Conservation (phyloP, 2,113 vertebrate genomes). For the Thamnophis sirtalis region DNA sequence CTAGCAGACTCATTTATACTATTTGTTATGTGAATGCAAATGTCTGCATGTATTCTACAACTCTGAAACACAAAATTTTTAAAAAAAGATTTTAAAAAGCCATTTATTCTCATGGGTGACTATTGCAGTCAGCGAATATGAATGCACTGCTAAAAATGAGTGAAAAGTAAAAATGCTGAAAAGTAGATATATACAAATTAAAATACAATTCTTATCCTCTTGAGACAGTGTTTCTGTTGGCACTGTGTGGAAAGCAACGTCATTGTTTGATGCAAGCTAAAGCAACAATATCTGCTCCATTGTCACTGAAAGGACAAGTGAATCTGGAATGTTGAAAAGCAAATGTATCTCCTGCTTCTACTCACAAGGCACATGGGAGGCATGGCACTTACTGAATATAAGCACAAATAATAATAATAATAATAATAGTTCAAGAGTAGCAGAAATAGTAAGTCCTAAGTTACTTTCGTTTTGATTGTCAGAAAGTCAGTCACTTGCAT, state of each 20-base stretch:
- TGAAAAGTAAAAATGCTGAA: conserved; percentile 79
- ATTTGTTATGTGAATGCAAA: conserved; percentile 68
- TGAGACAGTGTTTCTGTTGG: conserved; percentile 75
- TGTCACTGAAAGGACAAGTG: conserved; percentile 63
- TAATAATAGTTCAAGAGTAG: conserved; percentile 60
- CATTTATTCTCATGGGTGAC: conserved; percentile 63
- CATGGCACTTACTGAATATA: conserved; percentile 67
- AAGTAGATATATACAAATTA: conserved; percentile 86
- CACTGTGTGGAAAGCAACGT: conserved; percentile 73
- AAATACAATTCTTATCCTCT: conserved; percentile 77
- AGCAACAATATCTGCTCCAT: conserved; percentile 72
- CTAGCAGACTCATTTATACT: conserved; percentile 64
- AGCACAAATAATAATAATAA: conserved; percentile 41
- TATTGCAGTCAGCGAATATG: conserved; percentile 78
- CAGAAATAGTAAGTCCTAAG: conserved; percentile 59
- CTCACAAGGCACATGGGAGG: conserved; percentile 65
- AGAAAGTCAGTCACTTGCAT: conserved; percentile 65
- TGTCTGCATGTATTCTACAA: conserved; percentile 67
- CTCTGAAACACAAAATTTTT: conserved; percentile 65
- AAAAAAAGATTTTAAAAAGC: conserved; percentile 66
- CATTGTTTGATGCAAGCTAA: conserved; percentile 85
- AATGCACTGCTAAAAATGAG: conserved; percentile 76
- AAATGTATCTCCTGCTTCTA: conserved; percentile 67
- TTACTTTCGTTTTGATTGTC: conserved; percentile 45
- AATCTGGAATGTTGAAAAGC: conserved; percentile 81